Evolutionary conservation across 92 coral and sea anemone genomes (phyloP).

Genomic region (Isaurus tuberculatus): DNA sequence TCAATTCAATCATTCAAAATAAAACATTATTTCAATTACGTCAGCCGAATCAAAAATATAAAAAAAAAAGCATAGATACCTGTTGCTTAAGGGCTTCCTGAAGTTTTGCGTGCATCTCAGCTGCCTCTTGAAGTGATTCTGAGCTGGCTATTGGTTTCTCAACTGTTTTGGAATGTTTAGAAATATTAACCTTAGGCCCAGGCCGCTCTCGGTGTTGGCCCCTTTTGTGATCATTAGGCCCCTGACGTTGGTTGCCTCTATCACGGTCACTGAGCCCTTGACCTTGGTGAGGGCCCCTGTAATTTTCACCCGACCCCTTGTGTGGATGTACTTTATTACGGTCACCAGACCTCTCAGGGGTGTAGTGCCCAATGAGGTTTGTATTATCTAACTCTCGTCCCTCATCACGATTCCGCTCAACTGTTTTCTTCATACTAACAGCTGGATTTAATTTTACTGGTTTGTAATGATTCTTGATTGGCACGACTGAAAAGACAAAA

Average conservation of each 20-base stretch:
- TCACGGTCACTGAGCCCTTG: neutral
- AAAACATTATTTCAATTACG: too few species aligned
- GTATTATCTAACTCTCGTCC: neutral
- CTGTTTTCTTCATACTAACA: constrained; percentile 30
- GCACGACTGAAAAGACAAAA: constrained; percentile 65
- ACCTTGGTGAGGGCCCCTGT: constrained; percentile 10
- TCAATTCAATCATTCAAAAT: too few species aligned
- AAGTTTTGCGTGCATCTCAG: constrained; percentile 77
- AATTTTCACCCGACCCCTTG: constrained; percentile 5
- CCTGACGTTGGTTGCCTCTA: constrained; percentile 3
- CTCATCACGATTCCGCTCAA: neutral
- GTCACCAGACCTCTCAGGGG: constrained; percentile 20
- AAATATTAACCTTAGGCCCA: neutral
- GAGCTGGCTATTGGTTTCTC: constrained; percentile 54
- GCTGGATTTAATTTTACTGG: constrained; percentile 76
- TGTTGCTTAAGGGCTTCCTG: constrained; percentile 78
- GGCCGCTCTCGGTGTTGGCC: constrained; percentile 28
- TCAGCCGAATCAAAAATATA: neutral
- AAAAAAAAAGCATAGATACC: constrained; percentile 27
- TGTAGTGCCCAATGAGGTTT: constrained; percentile 27
- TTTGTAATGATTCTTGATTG: constrained; percentile 87
- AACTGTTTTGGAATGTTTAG: neutral
- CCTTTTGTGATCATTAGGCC: constrained; percentile 32
- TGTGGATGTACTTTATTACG: constrained; percentile 12
- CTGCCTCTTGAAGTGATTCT: constrained; percentile 75